Evolutionary conservation across 2,888 invertebrate species (phyloP).

Genomic region (Achlya flavicornis): DNA sequence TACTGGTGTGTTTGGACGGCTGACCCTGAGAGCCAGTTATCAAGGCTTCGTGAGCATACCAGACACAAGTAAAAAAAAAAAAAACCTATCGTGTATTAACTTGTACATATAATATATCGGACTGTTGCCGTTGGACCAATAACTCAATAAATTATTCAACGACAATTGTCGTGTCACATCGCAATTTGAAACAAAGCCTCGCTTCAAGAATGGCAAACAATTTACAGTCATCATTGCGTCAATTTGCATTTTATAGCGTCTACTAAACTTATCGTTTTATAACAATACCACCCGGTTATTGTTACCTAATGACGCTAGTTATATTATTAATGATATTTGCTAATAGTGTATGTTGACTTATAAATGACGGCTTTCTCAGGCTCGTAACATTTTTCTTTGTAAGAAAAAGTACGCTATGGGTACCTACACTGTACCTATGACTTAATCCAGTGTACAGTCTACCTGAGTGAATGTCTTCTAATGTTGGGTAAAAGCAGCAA

Average conservation of each 20-base stretch:
- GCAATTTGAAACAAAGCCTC: conserved; percentile 8
- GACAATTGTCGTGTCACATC: conserved; percentile 5
- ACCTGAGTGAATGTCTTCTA: too few species aligned
- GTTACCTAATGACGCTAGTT: neutral
- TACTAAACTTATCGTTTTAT: neutral
- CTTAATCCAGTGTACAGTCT: too few species aligned
- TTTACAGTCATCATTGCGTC: conserved; percentile 9
- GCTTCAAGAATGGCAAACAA: neutral
- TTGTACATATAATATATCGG: neutral
- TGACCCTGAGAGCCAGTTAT: too few species aligned
- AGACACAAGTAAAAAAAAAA: too few species aligned
- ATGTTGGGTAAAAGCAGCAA: too few species aligned
- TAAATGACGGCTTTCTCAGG: neutral
- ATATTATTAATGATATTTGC: too few species aligned
- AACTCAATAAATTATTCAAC: conserved; percentile 8
- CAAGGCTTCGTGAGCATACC: too few species aligned
- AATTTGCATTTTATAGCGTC: conserved; percentile 13
- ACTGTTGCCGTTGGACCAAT: neutral
- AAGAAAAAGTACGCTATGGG: too few species aligned
- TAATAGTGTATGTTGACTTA: neutral
- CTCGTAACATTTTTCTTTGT: too few species aligned
- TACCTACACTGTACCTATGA: too few species aligned
- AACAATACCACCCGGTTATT: neutral
- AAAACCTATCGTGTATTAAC: neutral
- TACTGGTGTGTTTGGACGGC: too few species aligned